Evolutionary conservation across 2,888 invertebrate genomes (phyloP), one percentile per base, ranked within the genome.

Genomic region (Spisula subtruncata): DNA sequence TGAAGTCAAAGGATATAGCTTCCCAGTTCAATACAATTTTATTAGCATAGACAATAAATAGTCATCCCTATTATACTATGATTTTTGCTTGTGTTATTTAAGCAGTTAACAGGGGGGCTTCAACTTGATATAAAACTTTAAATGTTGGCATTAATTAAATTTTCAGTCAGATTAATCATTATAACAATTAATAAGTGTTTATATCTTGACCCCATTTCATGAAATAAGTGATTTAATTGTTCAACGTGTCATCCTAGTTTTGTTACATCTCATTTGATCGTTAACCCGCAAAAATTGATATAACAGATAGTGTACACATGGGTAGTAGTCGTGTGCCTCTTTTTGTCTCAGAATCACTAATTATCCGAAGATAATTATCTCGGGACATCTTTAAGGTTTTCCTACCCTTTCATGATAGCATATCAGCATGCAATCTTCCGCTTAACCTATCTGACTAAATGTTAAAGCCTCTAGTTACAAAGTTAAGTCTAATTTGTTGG

Each of bases 261-360:
- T 75, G 75, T 32, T 35, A 75, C 32, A 71, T 32, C 71, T 32
- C 32, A 75, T 75, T 29, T 75, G 75, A 75, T 75, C 75, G 18
- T 18, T 35, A 35, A 75, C 35, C 75, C 32, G 32, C 18, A 75
- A 12, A n/a, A 35, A 32, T 32, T 1, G 75, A 32, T 75, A 32
- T 75, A 75, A 75, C 75, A 18, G 75, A 75, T 75, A 75, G 25
- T 25, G 32, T 32, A 14, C 35, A 75, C 6, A 35, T 75, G 29
- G 75, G 32, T 75, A 5, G 51, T 60, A 86, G 90, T 75, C 90
- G 90, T 87, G 90, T 87, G 90, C 90, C 90, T 82, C 51, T 79
- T 89, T 86, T 82, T 66, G 85, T 86, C 75, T 41, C 20, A n/a
- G 81, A 16, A 71, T 29, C 80, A 56, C 86, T 86, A 86, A 89